Evolutionary conservation across 1,140 invertebrate genomes (phyloP).

Genomic region (Achroia grisella): DNA sequence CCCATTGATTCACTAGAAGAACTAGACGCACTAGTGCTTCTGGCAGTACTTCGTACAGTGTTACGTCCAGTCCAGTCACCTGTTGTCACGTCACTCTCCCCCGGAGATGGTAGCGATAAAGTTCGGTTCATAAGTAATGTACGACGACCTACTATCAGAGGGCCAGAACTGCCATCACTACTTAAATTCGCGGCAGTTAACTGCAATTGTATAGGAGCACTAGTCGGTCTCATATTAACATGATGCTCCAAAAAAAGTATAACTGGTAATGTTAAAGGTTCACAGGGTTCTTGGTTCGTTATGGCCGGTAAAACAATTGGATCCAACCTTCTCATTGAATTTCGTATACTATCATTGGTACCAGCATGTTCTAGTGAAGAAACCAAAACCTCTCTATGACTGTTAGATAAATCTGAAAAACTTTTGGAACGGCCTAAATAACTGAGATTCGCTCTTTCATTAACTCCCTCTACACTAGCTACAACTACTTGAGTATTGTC

Average conservation of each 20-base stretch:
- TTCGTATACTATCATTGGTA: constrained; percentile 47
- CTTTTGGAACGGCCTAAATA: constrained; percentile 56
- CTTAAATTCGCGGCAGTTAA: constrained; percentile 62
- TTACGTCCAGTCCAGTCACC: constrained; percentile 53
- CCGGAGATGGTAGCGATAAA: constrained; percentile 54
- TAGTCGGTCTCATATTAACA: constrained; percentile 60
- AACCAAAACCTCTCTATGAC: constrained; percentile 25
- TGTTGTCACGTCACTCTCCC: constrained; percentile 47
- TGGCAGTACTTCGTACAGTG: constrained; percentile 42
- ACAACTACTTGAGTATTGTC: constrained; percentile 59
- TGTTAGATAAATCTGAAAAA: constrained; percentile 47
- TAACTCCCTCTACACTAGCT: constrained; percentile 21
- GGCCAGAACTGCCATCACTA: constrained; percentile 50
- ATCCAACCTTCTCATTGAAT: constrained; percentile 62
- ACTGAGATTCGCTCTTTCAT: constrained; percentile 18
- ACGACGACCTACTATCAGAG: constrained; percentile 56
- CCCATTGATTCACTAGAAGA: constrained; percentile 52
- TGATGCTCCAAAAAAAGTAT: constrained; percentile 65
- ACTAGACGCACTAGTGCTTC: constrained; percentile 52
- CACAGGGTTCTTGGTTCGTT: constrained; percentile 36
- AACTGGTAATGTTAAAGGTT: constrained; percentile 57
- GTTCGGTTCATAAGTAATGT: constrained; percentile 60
- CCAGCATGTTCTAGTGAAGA: constrained; percentile 43
- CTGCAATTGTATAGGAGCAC: constrained; percentile 65
- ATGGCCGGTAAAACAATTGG: constrained; percentile 58